phyloP scores from a whole-genome alignment of 2,888 invertebrate genomes.

The Aporophyla nigra region DNA sequence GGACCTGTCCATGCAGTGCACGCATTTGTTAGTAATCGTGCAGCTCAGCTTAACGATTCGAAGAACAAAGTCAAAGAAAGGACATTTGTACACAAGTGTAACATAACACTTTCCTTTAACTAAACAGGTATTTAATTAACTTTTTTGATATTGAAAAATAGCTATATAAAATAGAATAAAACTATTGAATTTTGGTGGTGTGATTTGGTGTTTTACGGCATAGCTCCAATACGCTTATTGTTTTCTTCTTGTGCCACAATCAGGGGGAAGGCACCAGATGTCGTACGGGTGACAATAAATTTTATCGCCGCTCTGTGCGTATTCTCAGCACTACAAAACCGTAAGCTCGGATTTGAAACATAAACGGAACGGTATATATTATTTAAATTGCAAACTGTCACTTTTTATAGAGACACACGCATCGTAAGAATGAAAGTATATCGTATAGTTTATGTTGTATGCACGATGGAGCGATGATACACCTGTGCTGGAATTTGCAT shows the following conservation, averaged over 20 bases:
- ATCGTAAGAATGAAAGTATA: conserved; percentile 55
- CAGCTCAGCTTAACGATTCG: too few species aligned
- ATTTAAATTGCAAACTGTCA: conserved; percentile 80
- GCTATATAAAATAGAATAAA: too few species aligned
- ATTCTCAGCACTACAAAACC: conserved; percentile 86
- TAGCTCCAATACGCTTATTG: conserved; percentile 27
- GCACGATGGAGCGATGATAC: conserved; percentile 43
- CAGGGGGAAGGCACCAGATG: conserved; percentile 88
- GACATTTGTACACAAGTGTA: too few species aligned
- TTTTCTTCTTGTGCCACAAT: conserved; percentile 62
- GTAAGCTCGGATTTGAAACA: conserved; percentile 86
- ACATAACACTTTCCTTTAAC: too few species aligned
- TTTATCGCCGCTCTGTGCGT: conserved; percentile 89
- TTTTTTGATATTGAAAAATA: too few species aligned
- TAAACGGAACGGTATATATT: conserved; percentile 84
- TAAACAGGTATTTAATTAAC: too few species aligned
- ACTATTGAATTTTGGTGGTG: too few species aligned
- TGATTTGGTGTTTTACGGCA: too few species aligned
- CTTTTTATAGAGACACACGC: conserved; percentile 74
- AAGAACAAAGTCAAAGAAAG: too few species aligned
- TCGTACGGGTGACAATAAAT: conserved; percentile 90
- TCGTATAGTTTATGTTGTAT: conserved; percentile 57
- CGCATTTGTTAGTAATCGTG: too few species aligned
- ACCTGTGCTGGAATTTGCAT: conserved; percentile 52
- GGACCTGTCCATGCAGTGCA: too few species aligned